Evolutionary conservation across 1,140 invertebrate genomes (phyloP).

Genomic region (Trypoxylus dichotomus): DNA sequence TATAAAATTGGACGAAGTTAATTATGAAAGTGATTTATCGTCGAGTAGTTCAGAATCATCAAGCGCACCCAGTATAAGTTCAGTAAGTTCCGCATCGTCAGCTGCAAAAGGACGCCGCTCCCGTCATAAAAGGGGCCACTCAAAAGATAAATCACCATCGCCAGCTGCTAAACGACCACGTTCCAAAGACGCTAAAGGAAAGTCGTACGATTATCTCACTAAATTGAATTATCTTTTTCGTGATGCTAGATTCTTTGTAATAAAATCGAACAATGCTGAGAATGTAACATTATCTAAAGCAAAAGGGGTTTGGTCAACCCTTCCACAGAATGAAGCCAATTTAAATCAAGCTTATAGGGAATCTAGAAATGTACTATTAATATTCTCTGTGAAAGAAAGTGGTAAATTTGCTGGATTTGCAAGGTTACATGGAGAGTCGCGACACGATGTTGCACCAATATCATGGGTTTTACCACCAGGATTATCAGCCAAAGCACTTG

Average conservation of each 20-base stretch:
- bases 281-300: constrained; percentile 93
- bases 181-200: constrained; percentile 60
- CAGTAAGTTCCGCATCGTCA: constrained; percentile 67
- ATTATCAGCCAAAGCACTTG: constrained; percentile 87
- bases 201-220: constrained; percentile 82
- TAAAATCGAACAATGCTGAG: constrained; percentile 97
- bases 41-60: constrained; percentile 68
- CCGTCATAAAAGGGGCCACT: constrained; percentile 57
- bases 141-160: constrained; percentile 58
- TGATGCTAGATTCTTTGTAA: constrained; percentile 94
- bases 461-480: constrained; percentile 96
- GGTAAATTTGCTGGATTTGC: constrained; percentile 94
- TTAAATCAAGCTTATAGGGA: constrained; percentile 92
- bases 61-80: constrained; percentile 72
- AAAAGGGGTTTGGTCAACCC: constrained; percentile 96
- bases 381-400: constrained; percentile 98
- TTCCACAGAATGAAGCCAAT: constrained; percentile 95
- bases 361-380: constrained; percentile 89
- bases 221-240: constrained; percentile 94
- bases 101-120: constrained; percentile 57
- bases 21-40: constrained; percentile 77
- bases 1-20: constrained; percentile 53
- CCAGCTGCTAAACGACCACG: constrained; percentile 56
- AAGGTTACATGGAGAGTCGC: constrained; percentile 81
- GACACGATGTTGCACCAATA: constrained; percentile 84